Conservation (phyloP, 1,140 invertebrate species). For the Meteorus sp. region DNA sequence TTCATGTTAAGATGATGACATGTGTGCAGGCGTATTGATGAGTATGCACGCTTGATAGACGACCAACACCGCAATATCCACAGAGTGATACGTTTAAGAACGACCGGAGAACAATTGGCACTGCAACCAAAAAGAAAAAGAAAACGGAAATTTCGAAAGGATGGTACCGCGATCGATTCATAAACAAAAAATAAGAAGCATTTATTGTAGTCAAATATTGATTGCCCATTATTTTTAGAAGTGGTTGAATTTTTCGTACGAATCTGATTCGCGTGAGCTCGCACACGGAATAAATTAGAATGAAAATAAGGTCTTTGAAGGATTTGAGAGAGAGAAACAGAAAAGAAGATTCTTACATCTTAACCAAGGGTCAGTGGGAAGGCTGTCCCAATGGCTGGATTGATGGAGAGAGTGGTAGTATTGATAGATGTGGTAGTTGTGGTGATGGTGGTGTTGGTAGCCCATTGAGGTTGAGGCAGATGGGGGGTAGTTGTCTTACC, state of each 20-base stretch:
- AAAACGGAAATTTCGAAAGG: slow-evolving; percentile 19
- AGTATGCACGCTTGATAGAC: slow-evolving; percentile 17
- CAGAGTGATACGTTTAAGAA: slow-evolving; percentile 57
- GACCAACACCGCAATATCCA: slow-evolving; percentile 28
- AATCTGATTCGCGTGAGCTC: no score
- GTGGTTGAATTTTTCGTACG: no score
- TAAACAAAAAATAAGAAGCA: no score
- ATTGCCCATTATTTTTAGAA: no score
- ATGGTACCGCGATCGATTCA: slow-evolving; percentile 17
- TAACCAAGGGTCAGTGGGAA: slow-evolving; percentile 68
- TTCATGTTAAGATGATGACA: slow-evolving; percentile 16
- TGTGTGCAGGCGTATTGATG: slow-evolving; percentile 26
- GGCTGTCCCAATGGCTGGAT: slow-evolving; percentile 67
- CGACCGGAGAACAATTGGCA: slow-evolving; percentile 74
- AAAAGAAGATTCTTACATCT: slow-evolving; percentile 72
- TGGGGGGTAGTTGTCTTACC: slow-evolving; percentile 78
- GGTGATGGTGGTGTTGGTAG: slow-evolving; percentile 42
- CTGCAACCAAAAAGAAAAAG: slow-evolving; percentile 62
- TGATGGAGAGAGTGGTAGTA: slow-evolving; percentile 60
- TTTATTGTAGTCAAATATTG: no score
- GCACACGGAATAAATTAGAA: slow-evolving; percentile 15
- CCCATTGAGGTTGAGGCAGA: slow-evolving; percentile 67
- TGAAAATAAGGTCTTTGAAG: slow-evolving; percentile 11
- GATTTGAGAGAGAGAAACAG: slow-evolving; percentile 43
- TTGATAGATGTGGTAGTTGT: slow-evolving; percentile 30